These are phyloP conservation scores for Caerostris darwini DNA, from an alignment of 1,140 invertebrate genomes.

Conservation along the genomic window DNA sequence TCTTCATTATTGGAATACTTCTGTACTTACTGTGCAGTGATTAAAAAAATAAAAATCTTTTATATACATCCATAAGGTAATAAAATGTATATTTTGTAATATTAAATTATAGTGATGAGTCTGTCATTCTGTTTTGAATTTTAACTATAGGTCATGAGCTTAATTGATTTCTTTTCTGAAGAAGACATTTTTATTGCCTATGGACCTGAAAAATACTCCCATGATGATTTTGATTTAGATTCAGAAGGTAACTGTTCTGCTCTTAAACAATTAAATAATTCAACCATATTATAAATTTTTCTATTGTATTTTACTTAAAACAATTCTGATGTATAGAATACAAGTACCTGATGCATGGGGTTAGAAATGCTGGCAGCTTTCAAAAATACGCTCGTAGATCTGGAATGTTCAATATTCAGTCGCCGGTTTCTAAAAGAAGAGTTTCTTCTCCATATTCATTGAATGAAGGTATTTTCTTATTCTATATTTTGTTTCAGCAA, in stretches of 20 bases:
- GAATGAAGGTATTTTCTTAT: constrained; percentile 55
- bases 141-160: constrained; percentile 84
- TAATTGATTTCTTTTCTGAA: constrained; percentile 93
- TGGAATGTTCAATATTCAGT: constrained; percentile 61
- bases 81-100: no score
- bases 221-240: constrained; percentile 96
- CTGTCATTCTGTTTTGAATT: no score
- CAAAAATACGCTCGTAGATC: constrained; percentile 50
- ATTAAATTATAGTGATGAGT: no score
- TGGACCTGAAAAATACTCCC: constrained; percentile 90
- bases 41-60: no score
- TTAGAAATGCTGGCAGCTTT: constrained; percentile 48
- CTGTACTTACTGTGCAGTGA: no score
- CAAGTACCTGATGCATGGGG: constrained; percentile 64
- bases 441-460: constrained; percentile 67
- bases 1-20: no score
- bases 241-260: constrained; percentile 87
- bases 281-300: not conserved
- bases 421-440: constrained; percentile 58
- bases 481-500: not conserved
- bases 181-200: constrained; percentile 95
- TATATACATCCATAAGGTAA: no score
- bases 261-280: not conserved
- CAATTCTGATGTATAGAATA: constrained; percentile 38
- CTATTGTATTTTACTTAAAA: no score